Conservation (phyloP, 1,140 invertebrate species). For the Caenorhabditis latens region DNA sequence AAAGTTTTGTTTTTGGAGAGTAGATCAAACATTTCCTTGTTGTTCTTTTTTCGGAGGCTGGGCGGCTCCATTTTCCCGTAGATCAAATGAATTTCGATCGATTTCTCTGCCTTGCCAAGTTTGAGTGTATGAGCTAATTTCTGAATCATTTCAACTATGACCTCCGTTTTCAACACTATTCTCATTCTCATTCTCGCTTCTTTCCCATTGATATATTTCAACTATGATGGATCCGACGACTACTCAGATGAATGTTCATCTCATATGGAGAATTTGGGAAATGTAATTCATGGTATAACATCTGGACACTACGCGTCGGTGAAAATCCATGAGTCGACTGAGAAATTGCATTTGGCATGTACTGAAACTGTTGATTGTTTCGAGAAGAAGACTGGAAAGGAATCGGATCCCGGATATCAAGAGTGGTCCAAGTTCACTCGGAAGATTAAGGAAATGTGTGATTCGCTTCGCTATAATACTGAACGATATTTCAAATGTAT, state of each 20-base stretch:
- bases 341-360: background rate
- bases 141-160: background rate
- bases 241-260: background rate
- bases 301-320: background rate
- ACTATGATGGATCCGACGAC: background rate
- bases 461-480: background rate
- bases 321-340: background rate
- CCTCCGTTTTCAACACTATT: background rate
- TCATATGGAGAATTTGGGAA: background rate
- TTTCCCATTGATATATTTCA: background rate
- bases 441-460: background rate
- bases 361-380: background rate
- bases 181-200: background rate
- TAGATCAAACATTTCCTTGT: no score
- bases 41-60: no score
- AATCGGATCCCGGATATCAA: background rate
- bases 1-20: no score
- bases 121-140: no score
- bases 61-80: no score
- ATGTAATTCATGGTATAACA: background rate
- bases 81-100: no score
- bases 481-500: background rate
- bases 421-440: background rate
- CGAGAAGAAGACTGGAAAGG: background rate
- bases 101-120: no score